A percentile compares a stretch with the other conserved stretches of the same genome.
Conservation (phyloP, 1,140 invertebrate genomes). For the Armadillidium nasatum region DNA sequence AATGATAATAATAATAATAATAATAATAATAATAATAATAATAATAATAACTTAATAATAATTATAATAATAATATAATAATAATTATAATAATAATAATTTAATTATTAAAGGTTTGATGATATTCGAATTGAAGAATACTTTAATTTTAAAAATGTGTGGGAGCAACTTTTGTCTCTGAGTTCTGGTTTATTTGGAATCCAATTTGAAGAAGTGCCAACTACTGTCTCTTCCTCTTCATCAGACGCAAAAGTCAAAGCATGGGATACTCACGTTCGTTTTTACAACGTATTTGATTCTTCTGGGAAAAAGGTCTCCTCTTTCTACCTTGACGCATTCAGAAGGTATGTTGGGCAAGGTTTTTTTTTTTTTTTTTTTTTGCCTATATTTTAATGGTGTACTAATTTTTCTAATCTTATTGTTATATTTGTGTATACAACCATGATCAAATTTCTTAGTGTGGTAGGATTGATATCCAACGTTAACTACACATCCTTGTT, state of each 20-base stretch:
- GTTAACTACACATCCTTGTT: no score
- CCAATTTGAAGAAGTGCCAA: slow-evolving; percentile 59
- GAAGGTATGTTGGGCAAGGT: slow-evolving; percentile 55
- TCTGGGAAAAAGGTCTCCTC: slow-evolving; percentile 64
- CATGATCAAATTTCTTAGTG: no score
- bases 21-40: no score
- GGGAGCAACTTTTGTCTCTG: slow-evolving; percentile 68
- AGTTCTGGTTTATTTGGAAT: slow-evolving; percentile 74
- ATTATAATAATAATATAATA: no score
- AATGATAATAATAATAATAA: no score
- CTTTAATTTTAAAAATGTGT: slow-evolving; percentile 74
- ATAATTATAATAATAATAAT: no score
- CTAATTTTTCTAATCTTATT: no score
- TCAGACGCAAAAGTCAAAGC: slow-evolving; percentile 54
- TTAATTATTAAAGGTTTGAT: background rate
- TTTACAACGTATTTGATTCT: slow-evolving; percentile 73
- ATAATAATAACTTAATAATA: no score
- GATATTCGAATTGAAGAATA: slow-evolving; percentile 55
- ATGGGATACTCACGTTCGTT: slow-evolving; percentile 82
- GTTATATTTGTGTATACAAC: no score
- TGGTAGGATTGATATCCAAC: no score
- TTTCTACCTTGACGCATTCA: slow-evolving; percentile 79
- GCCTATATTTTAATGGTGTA: no score
- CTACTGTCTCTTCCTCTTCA: background rate
- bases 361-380: no score